Base-by-base conservation (phyloP, 2,113 vertebrate genomes). In the Cephalopterus ornatus region DNA sequence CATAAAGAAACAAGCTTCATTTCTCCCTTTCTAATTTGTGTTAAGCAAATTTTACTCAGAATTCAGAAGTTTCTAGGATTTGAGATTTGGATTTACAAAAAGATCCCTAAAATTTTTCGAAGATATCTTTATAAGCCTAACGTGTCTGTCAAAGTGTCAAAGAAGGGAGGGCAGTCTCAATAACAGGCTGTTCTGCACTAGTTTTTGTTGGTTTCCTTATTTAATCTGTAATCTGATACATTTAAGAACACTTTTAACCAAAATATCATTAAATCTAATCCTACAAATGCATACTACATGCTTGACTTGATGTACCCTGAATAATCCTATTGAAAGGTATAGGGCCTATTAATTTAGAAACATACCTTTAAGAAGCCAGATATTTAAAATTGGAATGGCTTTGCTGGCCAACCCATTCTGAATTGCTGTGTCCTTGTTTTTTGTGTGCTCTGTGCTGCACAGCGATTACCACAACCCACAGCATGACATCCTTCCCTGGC, bases 211-310 rank as follows among this genome's bases (percentile, higher is more conserved):
- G 32, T 39, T 84, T 85, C 30, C 44, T 93, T 71, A 14, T 63
- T 92, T 95, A 84, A 83, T 93, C 88, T 97, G 75, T 83, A 77
- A 92, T 74, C 47, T 41, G 59, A 85, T 86, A 81, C 4, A 14
- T 68, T 92, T 90, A 80, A 93, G 68, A 93, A 67, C 59, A 35
- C 10, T 62, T 77, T 59, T 14, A 32, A 73, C 65, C 80, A 76
- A 92, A 94, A 66, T 47, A 83, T 77, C 42, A 28, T 88, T 88
- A 71, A 92, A 74, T 20, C 42, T 70, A 90, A 89, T 92, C 67
- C 79, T 72, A 14, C 18, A 72, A 84, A 78, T 12, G 2, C 39
- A 32, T 50, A 30, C 85, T 70, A 47, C 42, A 39, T 67, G 65
- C 66, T 93, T 80, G 53, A 83, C 42, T 88, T 63, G 80, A 28